Conservation (phyloP, 2,888 invertebrate genomes). For the Nemurella pictetii region DNA sequence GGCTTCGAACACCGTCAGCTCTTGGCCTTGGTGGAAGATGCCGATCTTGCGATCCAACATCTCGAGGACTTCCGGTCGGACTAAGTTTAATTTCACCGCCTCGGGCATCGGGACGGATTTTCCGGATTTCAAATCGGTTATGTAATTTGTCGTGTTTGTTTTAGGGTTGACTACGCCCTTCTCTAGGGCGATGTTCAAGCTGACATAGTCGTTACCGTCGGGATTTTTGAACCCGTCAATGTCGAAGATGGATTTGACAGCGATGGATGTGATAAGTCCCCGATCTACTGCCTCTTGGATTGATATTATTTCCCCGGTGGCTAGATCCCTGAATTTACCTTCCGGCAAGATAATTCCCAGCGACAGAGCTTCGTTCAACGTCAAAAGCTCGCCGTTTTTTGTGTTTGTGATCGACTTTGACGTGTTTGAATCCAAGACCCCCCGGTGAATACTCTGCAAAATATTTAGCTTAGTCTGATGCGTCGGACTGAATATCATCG, state of each 20-base stretch:
- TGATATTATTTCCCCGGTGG: constrained; percentile 71
- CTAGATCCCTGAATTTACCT: constrained; percentile 73
- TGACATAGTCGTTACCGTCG: constrained; percentile 77
- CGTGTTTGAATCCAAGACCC: constrained; percentile 81
- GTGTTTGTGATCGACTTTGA: constrained; percentile 85
- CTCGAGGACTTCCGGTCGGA: constrained; percentile 83
- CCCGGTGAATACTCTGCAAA: constrained; percentile 82
- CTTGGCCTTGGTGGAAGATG: constrained; percentile 72
- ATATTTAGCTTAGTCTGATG: constrained; percentile 76
- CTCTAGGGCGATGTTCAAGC: constrained; percentile 78
- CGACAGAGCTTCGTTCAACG: constrained; percentile 82
- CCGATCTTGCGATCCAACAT: constrained; percentile 84
- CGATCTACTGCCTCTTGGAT: constrained; percentile 87
- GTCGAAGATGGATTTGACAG: constrained; percentile 86
- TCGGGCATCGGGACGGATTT: constrained; percentile 77
- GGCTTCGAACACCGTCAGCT: constrained; percentile 83
- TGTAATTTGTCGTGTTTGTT: constrained; percentile 65
- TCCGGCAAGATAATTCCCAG: constrained; percentile 77
- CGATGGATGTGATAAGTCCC: constrained; percentile 85
- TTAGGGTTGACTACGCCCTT: constrained; percentile 77
- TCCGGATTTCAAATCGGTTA: constrained; percentile 73
- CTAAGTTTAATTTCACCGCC: constrained; percentile 75
- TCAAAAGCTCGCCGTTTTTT: constrained; percentile 75
- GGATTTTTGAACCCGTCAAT: constrained; percentile 89
- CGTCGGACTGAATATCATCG: constrained; percentile 79